A percentile compares a stretch with the other conserved stretches of the same genome.
Conservation (phyloP, 2,888 invertebrate species). For the Periphyllus acericola region DNA sequence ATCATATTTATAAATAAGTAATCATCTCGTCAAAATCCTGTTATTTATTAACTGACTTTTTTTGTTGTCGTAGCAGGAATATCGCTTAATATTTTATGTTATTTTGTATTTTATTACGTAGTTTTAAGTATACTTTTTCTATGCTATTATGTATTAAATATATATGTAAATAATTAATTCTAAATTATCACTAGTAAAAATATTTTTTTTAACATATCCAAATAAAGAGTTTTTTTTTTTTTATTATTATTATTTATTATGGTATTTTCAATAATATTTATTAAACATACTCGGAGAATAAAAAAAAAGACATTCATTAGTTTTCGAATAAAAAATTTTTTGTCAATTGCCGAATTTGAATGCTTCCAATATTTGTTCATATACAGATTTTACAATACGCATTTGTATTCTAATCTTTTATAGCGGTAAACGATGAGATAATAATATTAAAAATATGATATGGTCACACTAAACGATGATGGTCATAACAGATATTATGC, state of each 20-base stretch:
- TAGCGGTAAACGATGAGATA: background rate
- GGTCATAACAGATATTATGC: background rate
- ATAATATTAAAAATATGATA: background rate
- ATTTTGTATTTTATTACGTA: constrained; percentile 27
- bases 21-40: constrained; percentile 52
- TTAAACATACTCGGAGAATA: background rate
- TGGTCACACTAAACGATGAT: background rate
- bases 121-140: background rate
- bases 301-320: background rate
- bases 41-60: constrained; percentile 54
- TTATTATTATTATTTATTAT: background rate
- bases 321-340: background rate
- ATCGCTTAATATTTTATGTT: constrained; percentile 38
- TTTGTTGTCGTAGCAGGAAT: constrained; percentile 15
- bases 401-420: background rate
- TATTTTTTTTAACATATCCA: constrained; percentile 3
- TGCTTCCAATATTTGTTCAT: background rate
- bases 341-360: background rate
- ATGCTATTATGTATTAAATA: constrained; percentile 1
- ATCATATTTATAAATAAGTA: constrained; percentile 27
- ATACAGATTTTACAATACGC: background rate
- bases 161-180: constrained; percentile 50
- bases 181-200: constrained; percentile 37
- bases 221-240: constrained; percentile 11
- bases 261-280: background rate